Conservation (phyloP, 2,888 invertebrate species). For the Oscheius sp. region DNA sequence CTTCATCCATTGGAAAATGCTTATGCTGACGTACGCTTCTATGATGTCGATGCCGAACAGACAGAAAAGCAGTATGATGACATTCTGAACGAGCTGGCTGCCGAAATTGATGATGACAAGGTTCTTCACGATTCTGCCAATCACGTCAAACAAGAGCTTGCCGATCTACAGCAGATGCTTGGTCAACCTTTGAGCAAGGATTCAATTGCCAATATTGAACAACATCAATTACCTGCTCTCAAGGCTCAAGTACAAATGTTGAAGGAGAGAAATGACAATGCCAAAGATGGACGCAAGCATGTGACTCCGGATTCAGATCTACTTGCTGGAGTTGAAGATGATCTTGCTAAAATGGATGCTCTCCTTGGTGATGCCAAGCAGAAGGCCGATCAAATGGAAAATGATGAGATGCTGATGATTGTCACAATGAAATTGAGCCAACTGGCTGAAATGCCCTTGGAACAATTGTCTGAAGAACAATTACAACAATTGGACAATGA, state of each 20-base stretch:
- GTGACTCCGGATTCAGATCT: conserved; percentile 44
- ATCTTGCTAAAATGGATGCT: conserved; percentile 41
- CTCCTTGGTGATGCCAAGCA: conserved; percentile 45
- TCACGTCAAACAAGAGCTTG: conserved; percentile 52
- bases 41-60: conserved; percentile 64
- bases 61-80: conserved; percentile 58
- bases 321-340: conserved; percentile 16
- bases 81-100: conserved; percentile 45
- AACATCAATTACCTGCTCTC: conserved; percentile 47
- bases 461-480: conserved; percentile 19
- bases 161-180: conserved; percentile 40
- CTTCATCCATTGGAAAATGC: conserved; percentile 63
- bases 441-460: conserved; percentile 44
- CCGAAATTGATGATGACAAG: conserved; percentile 54
- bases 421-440: conserved; percentile 47
- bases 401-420: conserved; percentile 44
- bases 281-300: conserved; percentile 43
- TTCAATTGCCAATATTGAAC: conserved; percentile 24
- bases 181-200: conserved; percentile 33
- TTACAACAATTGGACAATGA: conserved; percentile 38
- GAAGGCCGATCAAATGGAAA: conserved; percentile 45
- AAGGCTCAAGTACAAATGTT: conserved; percentile 49
- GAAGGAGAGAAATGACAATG: conserved; percentile 45
- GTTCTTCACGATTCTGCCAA: conserved; percentile 52
- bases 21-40: conserved; percentile 64